Conservation (phyloP, 2,888 invertebrate genomes). For the Lottia gigantea region DNA sequence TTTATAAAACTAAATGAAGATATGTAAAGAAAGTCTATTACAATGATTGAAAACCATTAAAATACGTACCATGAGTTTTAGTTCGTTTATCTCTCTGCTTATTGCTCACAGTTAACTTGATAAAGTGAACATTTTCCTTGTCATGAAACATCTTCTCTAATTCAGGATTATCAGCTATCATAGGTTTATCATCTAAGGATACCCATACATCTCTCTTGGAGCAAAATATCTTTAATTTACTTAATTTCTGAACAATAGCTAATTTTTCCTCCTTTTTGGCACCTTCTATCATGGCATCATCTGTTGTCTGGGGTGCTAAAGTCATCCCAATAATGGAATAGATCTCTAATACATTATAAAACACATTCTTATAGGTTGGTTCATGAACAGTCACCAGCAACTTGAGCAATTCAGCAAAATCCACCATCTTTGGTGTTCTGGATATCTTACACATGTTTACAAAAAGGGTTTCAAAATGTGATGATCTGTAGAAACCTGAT, state of each 20-base stretch:
- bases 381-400: constrained; percentile 39
- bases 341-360: constrained; percentile 42
- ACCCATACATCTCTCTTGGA: constrained; percentile 55
- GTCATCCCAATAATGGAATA: constrained; percentile 43
- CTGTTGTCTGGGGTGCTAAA: background rate
- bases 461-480: constrained; percentile 20
- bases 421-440: constrained; percentile 40
- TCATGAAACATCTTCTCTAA: constrained; percentile 51
- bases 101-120: constrained; percentile 33
- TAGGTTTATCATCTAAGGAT: constrained; percentile 49
- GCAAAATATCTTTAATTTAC: constrained; percentile 47
- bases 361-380: constrained; percentile 34
- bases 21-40: too few species aligned
- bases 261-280: constrained; percentile 16
- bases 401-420: constrained; percentile 51
- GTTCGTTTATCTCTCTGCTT: background rate
- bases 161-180: constrained; percentile 58
- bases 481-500: constrained; percentile 21
- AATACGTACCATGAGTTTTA: background rate
- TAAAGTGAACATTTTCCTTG: constrained; percentile 49
- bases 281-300: constrained; percentile 14
- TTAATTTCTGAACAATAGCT: constrained; percentile 25
- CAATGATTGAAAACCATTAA: too few species aligned
- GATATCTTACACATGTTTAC: constrained; percentile 38
- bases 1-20: too few species aligned